phyloP scores from a whole-genome alignment of 1,140 invertebrate genomes.

The Drosophila kanapiae region DNA sequence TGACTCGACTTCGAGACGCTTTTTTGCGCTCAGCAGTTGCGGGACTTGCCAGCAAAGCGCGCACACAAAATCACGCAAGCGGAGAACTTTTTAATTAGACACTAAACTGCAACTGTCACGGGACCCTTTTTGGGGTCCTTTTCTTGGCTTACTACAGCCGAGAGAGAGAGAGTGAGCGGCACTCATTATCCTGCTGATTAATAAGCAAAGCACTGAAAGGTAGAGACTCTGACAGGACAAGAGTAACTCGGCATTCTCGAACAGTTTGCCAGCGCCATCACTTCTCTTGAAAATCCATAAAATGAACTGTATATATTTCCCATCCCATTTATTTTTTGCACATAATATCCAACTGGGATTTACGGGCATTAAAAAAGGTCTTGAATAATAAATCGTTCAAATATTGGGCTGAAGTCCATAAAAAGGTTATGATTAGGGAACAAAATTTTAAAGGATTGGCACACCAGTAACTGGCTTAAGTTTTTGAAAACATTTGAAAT shows the following conservation, averaged over 20 bases:
- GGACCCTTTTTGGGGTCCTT: conserved; percentile 16
- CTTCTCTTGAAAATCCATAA: neutral
- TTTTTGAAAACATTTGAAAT: neutral
- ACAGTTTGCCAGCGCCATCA: neutral
- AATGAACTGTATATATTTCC: neutral
- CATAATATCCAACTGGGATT: neutral
- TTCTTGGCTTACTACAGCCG: neutral
- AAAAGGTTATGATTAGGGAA: neutral
- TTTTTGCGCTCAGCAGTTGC: conserved; percentile 18
- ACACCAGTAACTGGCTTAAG: neutral
- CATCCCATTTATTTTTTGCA: neutral
- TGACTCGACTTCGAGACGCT: conserved; percentile 38
- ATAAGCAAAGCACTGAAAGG: conserved; percentile 28
- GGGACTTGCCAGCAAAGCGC: conserved; percentile 5
- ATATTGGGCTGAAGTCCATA: neutral
- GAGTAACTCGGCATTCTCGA: neutral
- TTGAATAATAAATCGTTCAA: conserved; percentile 1
- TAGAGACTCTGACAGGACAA: neutral
- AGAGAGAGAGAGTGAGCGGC: conserved; percentile 10
- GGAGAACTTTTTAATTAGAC: conserved; percentile 74
- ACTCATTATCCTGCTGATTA: conserved; percentile 57
- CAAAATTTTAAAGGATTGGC: neutral
- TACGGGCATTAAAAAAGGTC: neutral
- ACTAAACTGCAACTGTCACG: conserved; percentile 61
- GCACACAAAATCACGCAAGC: conserved; percentile 19